phyloP scores from a whole-genome alignment of 2,797 vertebrate species.

The Iguana delicatissima region DNA sequence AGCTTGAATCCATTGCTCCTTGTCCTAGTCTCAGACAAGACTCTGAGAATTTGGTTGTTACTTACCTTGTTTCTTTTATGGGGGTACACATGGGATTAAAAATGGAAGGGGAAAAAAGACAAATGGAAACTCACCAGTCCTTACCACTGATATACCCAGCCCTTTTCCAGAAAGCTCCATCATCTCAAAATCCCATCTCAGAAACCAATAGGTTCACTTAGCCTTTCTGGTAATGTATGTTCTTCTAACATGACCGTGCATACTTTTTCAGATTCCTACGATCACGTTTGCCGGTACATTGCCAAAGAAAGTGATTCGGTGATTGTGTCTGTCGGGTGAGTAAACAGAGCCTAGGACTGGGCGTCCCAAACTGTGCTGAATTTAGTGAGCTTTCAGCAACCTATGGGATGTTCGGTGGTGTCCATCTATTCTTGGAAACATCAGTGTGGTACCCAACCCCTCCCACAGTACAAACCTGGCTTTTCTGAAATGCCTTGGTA shows the following conservation, averaged over 20 bases:
- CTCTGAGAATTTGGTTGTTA: too few species aligned
- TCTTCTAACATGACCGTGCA: not conserved
- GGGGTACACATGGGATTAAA: too few species aligned
- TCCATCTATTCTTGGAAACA: too few species aligned
- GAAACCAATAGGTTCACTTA: too few species aligned
- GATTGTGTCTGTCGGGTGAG: conserved; percentile 81
- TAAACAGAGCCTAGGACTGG: not conserved
- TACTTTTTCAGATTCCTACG: conserved; percentile 74
- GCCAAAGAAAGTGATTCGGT: conserved; percentile 76
- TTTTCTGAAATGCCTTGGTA: too few species aligned
- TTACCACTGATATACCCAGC: not conserved
- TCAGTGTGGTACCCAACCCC: too few species aligned
- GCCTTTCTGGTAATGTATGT: not conserved
- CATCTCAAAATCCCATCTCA: not conserved
- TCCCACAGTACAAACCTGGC: too few species aligned
- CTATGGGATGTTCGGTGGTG: too few species aligned
- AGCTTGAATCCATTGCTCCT: too few species aligned
- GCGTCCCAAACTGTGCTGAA: too few species aligned
- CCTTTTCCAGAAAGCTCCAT: not conserved
- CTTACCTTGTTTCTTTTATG: not conserved
- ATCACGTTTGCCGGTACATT: conserved; percentile 78
- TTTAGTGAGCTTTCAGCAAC: too few species aligned
- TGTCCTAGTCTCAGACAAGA: too few species aligned
- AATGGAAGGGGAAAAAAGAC: not conserved
- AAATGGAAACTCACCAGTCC: not conserved